Evolutionary conservation across 2,888 invertebrate species (phyloP).

Genomic region (Apotomis betuletana): DNA sequence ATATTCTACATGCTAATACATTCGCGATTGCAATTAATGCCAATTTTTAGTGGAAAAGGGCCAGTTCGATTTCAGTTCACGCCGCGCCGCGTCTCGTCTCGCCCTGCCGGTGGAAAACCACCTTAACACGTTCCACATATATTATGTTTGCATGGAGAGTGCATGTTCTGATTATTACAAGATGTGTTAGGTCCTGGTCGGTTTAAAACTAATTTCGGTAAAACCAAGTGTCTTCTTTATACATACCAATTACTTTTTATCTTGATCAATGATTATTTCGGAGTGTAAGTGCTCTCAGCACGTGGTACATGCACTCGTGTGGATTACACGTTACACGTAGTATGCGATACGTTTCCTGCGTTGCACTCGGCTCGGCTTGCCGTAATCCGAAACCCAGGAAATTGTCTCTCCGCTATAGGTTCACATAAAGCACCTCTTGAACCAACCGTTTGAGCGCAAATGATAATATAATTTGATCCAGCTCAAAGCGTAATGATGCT

Average conservation of each 20-base stretch:
- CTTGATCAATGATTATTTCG: conserved; percentile 46
- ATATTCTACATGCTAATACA: too few relatives aligned
- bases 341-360: conserved; percentile 58
- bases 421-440: conserved; percentile 17
- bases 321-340: conserved; percentile 53
- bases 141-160: too few relatives aligned
- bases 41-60: too few relatives aligned
- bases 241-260: conserved; percentile 27
- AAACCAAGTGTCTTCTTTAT: too few relatives aligned
- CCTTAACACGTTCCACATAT: too few relatives aligned
- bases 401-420: conserved; percentile 43
- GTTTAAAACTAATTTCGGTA: too few relatives aligned
- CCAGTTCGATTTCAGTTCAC: too few relatives aligned
- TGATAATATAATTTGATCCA: conserved; percentile 22
- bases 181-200: too few relatives aligned
- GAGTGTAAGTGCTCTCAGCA: conserved; percentile 45
- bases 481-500: conserved; percentile 22
- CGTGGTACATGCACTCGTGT: conserved; percentile 54
- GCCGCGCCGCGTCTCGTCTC: too few relatives aligned
- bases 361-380: conserved; percentile 51
- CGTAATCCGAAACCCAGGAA: conserved; percentile 62
- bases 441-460: conserved; percentile 18
- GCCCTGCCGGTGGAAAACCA: too few relatives aligned
- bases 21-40: too few relatives aligned
- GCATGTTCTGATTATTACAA: too few relatives aligned